A percentile compares a stretch with the other conserved stretches of the same genome.
phyloP scores from a whole-genome alignment of 1,140 invertebrate species.

The Lepidotrigona ventralis region DNA sequence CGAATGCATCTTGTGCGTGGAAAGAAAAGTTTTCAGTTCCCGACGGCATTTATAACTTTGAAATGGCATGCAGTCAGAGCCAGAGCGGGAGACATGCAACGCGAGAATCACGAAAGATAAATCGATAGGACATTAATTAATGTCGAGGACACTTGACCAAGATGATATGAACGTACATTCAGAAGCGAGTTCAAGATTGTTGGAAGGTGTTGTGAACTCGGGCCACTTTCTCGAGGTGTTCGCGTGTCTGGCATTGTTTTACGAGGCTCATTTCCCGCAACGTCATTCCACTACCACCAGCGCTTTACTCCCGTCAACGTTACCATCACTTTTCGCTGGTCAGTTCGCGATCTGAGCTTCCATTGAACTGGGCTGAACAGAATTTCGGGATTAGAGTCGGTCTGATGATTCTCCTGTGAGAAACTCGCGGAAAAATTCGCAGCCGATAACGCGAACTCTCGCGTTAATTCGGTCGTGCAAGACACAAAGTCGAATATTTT shows the following conservation, averaged over 20 bases:
- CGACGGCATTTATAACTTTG: not conserved
- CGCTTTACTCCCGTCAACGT: conserved; percentile 50
- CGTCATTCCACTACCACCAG: conserved; percentile 68
- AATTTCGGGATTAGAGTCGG: conserved; percentile 45
- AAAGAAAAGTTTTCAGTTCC: conserved; percentile 19
- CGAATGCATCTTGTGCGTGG: not conserved
- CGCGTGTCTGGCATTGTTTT: conserved; percentile 73
- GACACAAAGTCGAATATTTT: not conserved
- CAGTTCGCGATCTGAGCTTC: conserved; percentile 45
- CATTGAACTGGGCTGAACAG: conserved; percentile 53
- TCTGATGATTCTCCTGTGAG: conserved; percentile 23
- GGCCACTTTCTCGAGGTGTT: conserved; percentile 59
- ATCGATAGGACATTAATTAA: conserved; percentile 45
- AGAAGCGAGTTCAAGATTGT: conserved; percentile 44
- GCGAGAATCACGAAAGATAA: conserved; percentile 20
- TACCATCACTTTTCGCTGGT: conserved; percentile 45
- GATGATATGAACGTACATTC: conserved; percentile 44
- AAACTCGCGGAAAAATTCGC: conserved; percentile 31
- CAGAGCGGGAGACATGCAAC: not conserved
- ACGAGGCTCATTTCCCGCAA: conserved; percentile 75
- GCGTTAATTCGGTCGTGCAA: conserved; percentile 10
- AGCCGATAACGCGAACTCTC: not conserved
- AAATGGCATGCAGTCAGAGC: not conserved
- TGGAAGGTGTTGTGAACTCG: conserved; percentile 33
- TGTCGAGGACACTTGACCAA: conserved; percentile 43